These are phyloP conservation scores for Callorhinus ursinus DNA, from an alignment of 2,113 vertebrate genomes.

Conservation along the genomic window DNA sequence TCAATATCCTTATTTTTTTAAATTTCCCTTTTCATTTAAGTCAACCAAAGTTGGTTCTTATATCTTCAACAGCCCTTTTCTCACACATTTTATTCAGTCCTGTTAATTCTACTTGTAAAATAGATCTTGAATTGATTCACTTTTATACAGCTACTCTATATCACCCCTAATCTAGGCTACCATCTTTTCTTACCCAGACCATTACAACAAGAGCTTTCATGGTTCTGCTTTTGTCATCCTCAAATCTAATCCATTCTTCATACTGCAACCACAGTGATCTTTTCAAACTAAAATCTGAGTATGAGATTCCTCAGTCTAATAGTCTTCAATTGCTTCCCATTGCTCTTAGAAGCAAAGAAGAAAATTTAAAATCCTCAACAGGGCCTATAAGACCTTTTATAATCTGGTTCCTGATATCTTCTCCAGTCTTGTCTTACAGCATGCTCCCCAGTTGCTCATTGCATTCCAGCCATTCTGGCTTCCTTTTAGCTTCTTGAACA, in stretches of 20 bases:
- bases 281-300: background rate
- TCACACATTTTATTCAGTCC: background rate
- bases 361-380: background rate
- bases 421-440: background rate
- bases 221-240: background rate
- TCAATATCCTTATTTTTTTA: background rate
- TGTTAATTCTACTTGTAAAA: slow-evolving; percentile 3
- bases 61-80: background rate
- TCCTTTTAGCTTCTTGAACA: background rate
- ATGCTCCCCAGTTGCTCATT: background rate
- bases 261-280: background rate
- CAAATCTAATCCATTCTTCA: background rate
- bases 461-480: background rate
- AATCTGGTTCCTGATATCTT: background rate
- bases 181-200: background rate
- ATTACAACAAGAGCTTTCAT: background rate
- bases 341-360: background rate
- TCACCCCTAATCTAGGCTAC: background rate
- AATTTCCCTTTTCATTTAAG: background rate
- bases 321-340: background rate
- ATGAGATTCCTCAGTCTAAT: background rate
- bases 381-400: background rate
- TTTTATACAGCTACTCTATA: background rate
- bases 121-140: background rate
- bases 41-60: background rate